Evolutionary conservation across 2,797 vertebrate species (phyloP).

Genomic region (Gastrophryne carolinensis): DNA sequence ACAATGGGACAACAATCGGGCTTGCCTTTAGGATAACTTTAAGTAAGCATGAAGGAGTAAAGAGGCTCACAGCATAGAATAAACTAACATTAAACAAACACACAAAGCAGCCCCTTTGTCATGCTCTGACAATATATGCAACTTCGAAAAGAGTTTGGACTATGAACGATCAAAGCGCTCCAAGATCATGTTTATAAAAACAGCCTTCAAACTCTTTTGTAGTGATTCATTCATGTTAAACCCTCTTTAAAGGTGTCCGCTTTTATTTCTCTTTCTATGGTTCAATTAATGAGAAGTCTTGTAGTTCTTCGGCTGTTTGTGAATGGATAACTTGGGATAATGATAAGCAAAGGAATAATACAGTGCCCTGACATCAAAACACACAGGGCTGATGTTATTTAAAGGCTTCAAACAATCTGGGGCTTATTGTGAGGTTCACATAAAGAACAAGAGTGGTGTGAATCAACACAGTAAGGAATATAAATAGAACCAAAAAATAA

Average conservation of each 20-base stretch:
- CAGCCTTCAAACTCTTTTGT: constrained; percentile 12
- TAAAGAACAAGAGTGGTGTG: constrained; percentile 1
- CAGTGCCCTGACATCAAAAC: constrained; percentile 33
- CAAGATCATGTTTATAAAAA: constrained; percentile 36
- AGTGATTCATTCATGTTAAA: constrained; percentile 42
- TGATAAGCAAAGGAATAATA: constrained; percentile 31
- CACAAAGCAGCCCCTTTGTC: constrained; percentile 13
- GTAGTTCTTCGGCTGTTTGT: constrained; percentile 40
- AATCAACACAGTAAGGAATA: background rate
- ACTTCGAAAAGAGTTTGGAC: constrained; percentile 44
- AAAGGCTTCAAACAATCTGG: constrained; percentile 49
- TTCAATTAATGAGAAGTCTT: constrained; percentile 43
- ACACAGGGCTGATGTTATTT: constrained; percentile 7
- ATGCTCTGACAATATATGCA: constrained; percentile 17
- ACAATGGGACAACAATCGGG: no score
- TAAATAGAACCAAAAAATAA: background rate
- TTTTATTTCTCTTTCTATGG: constrained; percentile 51
- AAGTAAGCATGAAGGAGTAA: constrained; percentile 41
- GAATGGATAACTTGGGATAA: constrained; percentile 41
- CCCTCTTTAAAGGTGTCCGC: constrained; percentile 33
- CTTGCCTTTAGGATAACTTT: no score
- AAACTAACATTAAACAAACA: constrained; percentile 37
- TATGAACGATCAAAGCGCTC: constrained; percentile 49
- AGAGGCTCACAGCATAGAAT: constrained; percentile 26
- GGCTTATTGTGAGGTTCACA: constrained; percentile 9